phyloP scores from a whole-genome alignment of 2,113 vertebrate genomes.

The Aviceda subcristata region DNA sequence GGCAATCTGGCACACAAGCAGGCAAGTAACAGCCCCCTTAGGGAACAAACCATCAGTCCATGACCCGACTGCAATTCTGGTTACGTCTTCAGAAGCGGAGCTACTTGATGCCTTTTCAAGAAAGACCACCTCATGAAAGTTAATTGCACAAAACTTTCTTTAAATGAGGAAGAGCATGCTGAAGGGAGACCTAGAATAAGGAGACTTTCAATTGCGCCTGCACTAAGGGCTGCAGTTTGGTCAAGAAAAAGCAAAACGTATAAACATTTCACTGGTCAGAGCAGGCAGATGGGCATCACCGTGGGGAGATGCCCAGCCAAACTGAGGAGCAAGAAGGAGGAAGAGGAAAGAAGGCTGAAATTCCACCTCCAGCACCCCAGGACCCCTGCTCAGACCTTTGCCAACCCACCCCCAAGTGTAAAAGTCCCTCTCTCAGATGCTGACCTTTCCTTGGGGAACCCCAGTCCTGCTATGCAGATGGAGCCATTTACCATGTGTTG shows the following conservation, averaged over 20 bases:
- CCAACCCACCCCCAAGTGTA: not conserved
- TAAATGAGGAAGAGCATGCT: not conserved
- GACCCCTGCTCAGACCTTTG: not conserved
- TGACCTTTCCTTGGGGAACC: not conserved
- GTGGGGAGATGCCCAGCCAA: rapidly evolving
- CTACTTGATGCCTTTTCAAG: not conserved
- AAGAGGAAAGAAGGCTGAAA: not conserved
- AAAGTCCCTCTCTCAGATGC: not conserved
- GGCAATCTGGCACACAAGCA: rapidly evolving
- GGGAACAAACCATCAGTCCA: not conserved
- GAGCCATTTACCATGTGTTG: not conserved
- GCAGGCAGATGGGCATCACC: rapidly evolving
- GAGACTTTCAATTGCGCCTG: rapidly evolving
- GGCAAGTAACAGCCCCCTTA: not conserved
- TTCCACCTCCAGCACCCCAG: not conserved
- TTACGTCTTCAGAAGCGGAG: not conserved
- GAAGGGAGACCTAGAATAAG: not conserved
- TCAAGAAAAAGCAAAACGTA: not conserved
- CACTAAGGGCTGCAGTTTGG: not conserved
- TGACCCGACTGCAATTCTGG: not conserved
- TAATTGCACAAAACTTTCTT: not conserved
- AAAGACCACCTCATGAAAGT: too few species aligned
- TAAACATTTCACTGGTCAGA: not conserved
- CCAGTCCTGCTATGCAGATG: not conserved
- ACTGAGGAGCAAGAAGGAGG: not conserved